These are phyloP conservation scores for Oncopodura yosiiana DNA, from an alignment of 1,140 invertebrate genomes.

Conservation along the genomic window DNA sequence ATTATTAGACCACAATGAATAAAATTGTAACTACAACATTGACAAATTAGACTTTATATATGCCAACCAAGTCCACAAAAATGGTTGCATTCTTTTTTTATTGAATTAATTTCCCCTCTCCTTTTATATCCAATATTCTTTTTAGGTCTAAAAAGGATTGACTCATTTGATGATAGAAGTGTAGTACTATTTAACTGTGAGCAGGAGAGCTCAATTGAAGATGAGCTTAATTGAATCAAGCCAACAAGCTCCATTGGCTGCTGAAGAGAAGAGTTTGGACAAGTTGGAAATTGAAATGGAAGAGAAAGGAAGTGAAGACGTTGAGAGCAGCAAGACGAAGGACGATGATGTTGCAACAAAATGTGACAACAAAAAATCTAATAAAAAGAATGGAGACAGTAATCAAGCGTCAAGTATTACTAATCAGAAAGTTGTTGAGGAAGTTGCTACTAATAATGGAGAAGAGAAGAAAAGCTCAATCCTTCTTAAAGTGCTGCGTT, in stretches of 20 bases:
- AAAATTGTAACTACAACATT: too few relatives aligned
- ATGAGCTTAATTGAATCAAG: conserved; percentile 19
- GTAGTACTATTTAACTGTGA: too few relatives aligned
- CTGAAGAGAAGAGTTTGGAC: conserved; percentile 20
- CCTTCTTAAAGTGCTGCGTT: not conserved
- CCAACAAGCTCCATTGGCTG: conserved; percentile 6
- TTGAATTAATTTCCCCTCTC: too few relatives aligned
- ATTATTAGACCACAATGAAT: too few relatives aligned
- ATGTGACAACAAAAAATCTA: conserved; percentile 1
- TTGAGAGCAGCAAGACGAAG: conserved; percentile 6
- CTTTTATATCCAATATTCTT: too few relatives aligned
- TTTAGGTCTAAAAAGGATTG: too few relatives aligned
- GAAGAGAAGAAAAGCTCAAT: not conserved
- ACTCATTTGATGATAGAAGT: too few relatives aligned
- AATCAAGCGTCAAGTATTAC: not conserved
- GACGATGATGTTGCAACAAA: not conserved
- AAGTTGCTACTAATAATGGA: not conserved
- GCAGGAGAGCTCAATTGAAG: too few relatives aligned
- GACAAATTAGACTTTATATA: too few relatives aligned
- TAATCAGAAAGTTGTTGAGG: not conserved
- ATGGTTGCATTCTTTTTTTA: too few relatives aligned
- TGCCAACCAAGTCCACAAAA: too few relatives aligned
- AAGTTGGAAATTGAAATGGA: conserved; percentile 20
- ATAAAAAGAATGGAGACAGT: not conserved
- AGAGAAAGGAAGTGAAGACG: conserved; percentile 8